These are phyloP conservation scores for Xyrichtys novacula DNA, from an alignment of 2,797 vertebrate species.

Conservation along the genomic window DNA sequence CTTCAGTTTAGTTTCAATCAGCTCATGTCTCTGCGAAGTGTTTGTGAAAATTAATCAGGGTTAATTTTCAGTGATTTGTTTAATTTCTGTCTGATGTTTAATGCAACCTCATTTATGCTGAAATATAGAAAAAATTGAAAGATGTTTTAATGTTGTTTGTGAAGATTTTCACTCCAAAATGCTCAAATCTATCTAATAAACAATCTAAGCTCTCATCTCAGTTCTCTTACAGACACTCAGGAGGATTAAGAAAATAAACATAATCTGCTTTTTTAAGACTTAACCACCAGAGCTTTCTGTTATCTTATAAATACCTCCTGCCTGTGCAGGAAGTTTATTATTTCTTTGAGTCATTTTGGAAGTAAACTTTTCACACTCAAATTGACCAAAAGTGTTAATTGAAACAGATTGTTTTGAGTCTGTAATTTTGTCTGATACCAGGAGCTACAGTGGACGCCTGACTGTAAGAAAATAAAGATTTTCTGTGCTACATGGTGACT, in stretches of 20 bases:
- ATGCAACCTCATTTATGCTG: background rate
- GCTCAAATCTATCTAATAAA: background rate
- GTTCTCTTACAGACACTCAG: no score
- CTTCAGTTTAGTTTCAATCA: background rate
- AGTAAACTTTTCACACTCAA: conserved; percentile 4
- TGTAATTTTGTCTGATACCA: no score
- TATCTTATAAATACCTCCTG: no score
- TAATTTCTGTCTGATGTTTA: conserved; percentile 7
- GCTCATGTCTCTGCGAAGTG: conserved; percentile 62
- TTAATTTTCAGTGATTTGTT: background rate
- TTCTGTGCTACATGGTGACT: background rate
- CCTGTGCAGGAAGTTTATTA: background rate
- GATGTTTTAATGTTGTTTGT: background rate
- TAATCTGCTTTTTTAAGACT: no score
- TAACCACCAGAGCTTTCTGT: no score
- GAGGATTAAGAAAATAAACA: no score
- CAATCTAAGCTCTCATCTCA: no score
- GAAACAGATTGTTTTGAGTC: no score
- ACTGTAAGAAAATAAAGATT: background rate
- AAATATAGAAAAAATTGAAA: background rate
- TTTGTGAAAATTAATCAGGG: conserved; percentile 42
- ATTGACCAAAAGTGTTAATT: no score
- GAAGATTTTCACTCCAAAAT: background rate
- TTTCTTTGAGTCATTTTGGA: background rate
- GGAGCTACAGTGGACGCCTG: background rate